Conservation (phyloP, 2,113 vertebrate genomes). For the Chinchilla lanigera region DNA sequence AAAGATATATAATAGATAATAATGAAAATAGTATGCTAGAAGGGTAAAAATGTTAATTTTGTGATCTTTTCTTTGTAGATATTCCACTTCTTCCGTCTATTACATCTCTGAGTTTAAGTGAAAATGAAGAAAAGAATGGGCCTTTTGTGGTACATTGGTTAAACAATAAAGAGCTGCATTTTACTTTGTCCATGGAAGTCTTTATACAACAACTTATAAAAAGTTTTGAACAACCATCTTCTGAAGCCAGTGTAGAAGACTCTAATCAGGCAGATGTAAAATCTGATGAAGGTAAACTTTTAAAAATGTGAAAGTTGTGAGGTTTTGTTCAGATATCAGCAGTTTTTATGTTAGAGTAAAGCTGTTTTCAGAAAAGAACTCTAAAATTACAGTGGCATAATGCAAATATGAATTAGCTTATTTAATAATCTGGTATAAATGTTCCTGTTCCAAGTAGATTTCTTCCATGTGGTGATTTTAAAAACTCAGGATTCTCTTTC, state of each 20-base stretch:
- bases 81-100: slow-evolving; percentile 99
- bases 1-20: neutral
- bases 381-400: neutral
- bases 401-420: neutral
- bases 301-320: slow-evolving; percentile 44
- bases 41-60: slow-evolving; percentile 47
- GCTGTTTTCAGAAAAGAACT: slow-evolving; percentile 20
- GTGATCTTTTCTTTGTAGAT: slow-evolving; percentile 86
- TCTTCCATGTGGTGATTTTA: neutral
- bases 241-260: slow-evolving; percentile 86
- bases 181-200: slow-evolving; percentile 97
- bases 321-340: neutral
- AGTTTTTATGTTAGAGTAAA: neutral
- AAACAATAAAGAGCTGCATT: slow-evolving; percentile 98
- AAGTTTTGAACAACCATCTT: slow-evolving; percentile 91
- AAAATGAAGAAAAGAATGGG: slow-evolving; percentile 94
- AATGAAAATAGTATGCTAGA: slow-evolving; percentile 37
- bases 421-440: neutral
- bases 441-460: neutral
- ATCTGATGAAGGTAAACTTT: slow-evolving; percentile 90
- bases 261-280: slow-evolving; percentile 83
- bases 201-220: slow-evolving; percentile 95
- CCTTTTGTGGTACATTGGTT: slow-evolving; percentile 98
- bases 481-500: neutral
- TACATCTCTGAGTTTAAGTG: slow-evolving; percentile 92